A percentile compares a stretch with the other conserved stretches of the same genome.
These are phyloP conservation scores for Lumbricus terrestris DNA, from an alignment of 2,888 invertebrate genomes.

Conservation along the genomic window DNA sequence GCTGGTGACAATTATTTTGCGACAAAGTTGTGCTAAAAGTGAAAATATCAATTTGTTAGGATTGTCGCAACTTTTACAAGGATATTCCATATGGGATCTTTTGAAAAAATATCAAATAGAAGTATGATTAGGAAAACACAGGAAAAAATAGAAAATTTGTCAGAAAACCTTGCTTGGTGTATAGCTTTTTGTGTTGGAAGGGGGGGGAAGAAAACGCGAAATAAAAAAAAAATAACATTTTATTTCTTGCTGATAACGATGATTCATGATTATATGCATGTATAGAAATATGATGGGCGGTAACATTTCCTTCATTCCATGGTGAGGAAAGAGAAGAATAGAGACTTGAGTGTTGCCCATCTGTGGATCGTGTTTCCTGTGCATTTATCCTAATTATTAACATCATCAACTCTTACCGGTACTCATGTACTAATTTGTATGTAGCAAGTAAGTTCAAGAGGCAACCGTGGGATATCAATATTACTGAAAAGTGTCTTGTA, in stretches of 20 bases:
- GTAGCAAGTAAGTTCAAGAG: background rate
- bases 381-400: background rate
- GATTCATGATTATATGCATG: too few species aligned
- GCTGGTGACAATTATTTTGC: background rate
- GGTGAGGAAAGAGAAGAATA: background rate
- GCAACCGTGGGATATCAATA: background rate
- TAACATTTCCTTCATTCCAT: background rate
- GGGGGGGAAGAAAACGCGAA: too few species aligned
- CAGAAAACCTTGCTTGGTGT: too few species aligned
- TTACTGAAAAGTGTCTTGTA: background rate
- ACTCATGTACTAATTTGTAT: background rate
- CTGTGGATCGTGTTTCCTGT: background rate
- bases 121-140: background rate
- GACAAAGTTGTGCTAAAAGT: background rate
- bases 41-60: too few species aligned
- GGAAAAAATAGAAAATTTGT: too few species aligned
- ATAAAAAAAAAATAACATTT: too few species aligned
- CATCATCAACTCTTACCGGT: background rate
- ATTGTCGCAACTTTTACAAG: background rate
- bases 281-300: too few species aligned
- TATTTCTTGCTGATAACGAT: too few species aligned
- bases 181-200: too few species aligned
- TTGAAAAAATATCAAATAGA: background rate
- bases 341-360: background rate
- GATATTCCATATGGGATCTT: background rate